Base-by-base conservation (phyloP, 2,797 vertebrate genomes). In the Podarcis lilfordi region DNA sequence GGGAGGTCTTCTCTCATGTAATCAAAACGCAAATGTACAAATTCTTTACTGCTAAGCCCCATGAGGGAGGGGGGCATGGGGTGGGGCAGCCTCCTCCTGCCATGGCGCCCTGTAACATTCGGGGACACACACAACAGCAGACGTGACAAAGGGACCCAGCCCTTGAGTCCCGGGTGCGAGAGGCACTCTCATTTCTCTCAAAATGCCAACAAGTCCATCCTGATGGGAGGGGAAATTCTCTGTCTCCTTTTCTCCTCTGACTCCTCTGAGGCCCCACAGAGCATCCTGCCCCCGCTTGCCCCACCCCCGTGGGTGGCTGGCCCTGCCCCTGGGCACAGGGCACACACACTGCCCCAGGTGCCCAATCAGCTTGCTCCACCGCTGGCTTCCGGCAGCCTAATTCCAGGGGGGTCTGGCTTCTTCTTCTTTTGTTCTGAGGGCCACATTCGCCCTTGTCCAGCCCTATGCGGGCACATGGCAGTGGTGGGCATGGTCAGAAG, bases 1-100 rank as follows among this genome's bases (percentile, higher is more conserved):
- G 59, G 55, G 90, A 91, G 84, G 88, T 92, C 89, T 92, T 91
- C 89, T 92, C 92, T 93, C 84, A 40, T 94, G 95, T 96, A 95
- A 89, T 91, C 93, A 59, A 89, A 86, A 88, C 71, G 91, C 87
- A 91, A 91, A 95, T 88, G 86, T 82, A 89, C 91, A 95, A 93
- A 94, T 74, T 82, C 84, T 40, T 89, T 50, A 89, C 89, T 40
- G 89, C 91, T 68, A 81, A 89, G 84, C 85, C 86, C 82, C 74
- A 76, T 37, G 2, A 6, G 32, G 71, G 76, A 15, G 5, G 25
- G 23, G n/a, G 1, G 80, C 59, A 66, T 71, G 1, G 68, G 35
- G 85, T 2, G 32, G 71, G 78, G 19, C 55, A 11, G 74, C 23
- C 32, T 45, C 32, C 23, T 86, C 68, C 74, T 1, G 3, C 43